Conservation (phyloP, 2,113 vertebrate species). For the Amblyornis subalaris region DNA sequence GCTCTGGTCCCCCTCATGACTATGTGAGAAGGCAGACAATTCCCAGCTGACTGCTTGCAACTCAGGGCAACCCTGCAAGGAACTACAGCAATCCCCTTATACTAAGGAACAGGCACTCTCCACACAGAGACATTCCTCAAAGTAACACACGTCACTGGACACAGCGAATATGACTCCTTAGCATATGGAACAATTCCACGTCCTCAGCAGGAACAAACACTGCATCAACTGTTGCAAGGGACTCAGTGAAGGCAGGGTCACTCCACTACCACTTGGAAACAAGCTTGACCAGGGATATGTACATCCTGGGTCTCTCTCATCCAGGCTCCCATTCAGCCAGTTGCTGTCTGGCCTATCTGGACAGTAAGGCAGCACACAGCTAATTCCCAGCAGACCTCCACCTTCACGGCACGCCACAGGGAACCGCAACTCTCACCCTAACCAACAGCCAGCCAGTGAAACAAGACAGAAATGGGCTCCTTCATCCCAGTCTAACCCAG, state of each 20-base stretch:
- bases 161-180: not conserved
- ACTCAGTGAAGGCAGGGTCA: not conserved
- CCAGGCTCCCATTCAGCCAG: not conserved
- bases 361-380: not conserved
- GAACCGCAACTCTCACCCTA: not conserved
- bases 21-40: not conserved
- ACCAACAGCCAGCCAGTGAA: not conserved
- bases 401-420: fast-evolving
- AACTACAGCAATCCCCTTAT: not conserved
- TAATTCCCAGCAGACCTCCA: not conserved
- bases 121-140: not conserved
- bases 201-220: not conserved
- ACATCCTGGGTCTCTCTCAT: not conserved
- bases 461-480: not conserved
- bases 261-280: not conserved
- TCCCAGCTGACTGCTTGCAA: not conserved
- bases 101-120: not conserved
- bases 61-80: not conserved
- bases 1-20: fast-evolving
- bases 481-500: not conserved
- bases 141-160: not conserved
- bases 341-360: fast-evolving
- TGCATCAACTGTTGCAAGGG: not conserved
- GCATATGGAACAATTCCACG: not conserved
- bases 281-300: not conserved